Evolutionary conservation across 2,888 invertebrate genomes (phyloP).

Genomic region (Caradrina kadenii): DNA sequence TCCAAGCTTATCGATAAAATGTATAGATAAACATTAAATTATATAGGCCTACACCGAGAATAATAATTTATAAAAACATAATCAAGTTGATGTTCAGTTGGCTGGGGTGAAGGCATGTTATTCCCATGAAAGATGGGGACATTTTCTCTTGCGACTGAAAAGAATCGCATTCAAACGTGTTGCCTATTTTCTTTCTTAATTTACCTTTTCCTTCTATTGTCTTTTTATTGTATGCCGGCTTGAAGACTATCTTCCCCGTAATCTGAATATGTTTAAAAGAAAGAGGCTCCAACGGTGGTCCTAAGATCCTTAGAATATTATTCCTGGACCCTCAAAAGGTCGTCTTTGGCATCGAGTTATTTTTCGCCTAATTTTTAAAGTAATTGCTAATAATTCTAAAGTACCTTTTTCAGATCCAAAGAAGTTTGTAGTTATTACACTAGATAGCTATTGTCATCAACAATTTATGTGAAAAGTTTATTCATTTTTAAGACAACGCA

Average conservation of each 20-base stretch:
- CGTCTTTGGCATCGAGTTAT: constrained; percentile 66
- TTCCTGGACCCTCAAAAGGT: constrained; percentile 60
- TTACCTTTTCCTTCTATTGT: constrained; percentile 75
- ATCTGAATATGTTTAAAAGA: constrained; percentile 78
- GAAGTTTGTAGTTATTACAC: constrained; percentile 63
- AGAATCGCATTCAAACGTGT: constrained; percentile 75
- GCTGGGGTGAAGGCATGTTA: constrained; percentile 36
- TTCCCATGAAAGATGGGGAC: constrained; percentile 64
- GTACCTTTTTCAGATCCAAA: constrained; percentile 61
- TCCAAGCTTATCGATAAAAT: constrained; percentile 18
- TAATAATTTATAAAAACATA: constrained; percentile 9
- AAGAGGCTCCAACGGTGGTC: constrained; percentile 69
- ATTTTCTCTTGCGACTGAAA: constrained; percentile 67
- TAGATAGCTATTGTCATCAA: constrained; percentile 56
- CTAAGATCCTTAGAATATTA: constrained; percentile 67
- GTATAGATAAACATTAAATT: not conserved
- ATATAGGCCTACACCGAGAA: no score
- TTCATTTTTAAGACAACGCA: constrained; percentile 45
- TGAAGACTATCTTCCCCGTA: constrained; percentile 70
- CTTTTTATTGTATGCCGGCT: constrained; percentile 74
- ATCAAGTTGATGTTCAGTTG: constrained; percentile 3
- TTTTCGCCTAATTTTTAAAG: constrained; percentile 67
- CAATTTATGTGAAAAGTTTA: constrained; percentile 62
- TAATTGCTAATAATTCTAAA: constrained; percentile 61
- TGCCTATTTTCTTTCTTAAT: constrained; percentile 79